These are phyloP conservation scores for Cnemophilus loriae DNA, from an alignment of 2,113 vertebrate species.

Conservation along the genomic window DNA sequence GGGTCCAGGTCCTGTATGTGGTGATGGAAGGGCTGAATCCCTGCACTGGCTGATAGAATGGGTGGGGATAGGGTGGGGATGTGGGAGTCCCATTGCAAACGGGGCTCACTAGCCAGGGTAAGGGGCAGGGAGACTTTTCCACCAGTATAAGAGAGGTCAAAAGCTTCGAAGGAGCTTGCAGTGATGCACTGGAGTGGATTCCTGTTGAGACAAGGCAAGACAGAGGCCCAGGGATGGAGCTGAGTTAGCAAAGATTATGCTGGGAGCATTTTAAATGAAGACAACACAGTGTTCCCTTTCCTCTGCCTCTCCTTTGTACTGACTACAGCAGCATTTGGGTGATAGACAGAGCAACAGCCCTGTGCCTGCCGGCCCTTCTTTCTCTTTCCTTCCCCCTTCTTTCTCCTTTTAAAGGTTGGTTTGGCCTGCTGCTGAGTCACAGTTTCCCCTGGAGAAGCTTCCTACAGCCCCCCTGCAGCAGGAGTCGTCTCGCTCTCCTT, in stretches of 20 bases:
- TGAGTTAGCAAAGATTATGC: not conserved
- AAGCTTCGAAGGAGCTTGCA: not conserved
- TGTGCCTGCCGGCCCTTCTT: not conserved
- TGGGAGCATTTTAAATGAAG: not conserved
- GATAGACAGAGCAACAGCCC: not conserved
- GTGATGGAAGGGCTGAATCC: not conserved
- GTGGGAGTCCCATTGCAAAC: not conserved
- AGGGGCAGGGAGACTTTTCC: not conserved
- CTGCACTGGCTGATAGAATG: fast-evolving
- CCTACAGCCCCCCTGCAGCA: not conserved
- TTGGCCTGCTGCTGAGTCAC: not conserved
- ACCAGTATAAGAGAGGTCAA: not conserved
- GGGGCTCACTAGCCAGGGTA: not conserved
- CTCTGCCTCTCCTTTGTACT: not conserved
- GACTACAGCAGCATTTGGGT: not conserved
- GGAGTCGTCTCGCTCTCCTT: not conserved
- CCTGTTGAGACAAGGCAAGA: not conserved
- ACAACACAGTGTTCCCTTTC: not conserved
- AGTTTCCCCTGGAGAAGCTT: not conserved
- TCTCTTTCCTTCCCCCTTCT: not conserved
- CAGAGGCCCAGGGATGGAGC: not conserved
- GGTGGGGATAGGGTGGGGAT: not conserved
- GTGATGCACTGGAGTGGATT: not conserved
- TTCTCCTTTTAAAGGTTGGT: not conserved
- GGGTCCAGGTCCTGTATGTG: too few relatives aligned